Conservation (phyloP, 2,888 invertebrate genomes). For the Xestia ashworthii region DNA sequence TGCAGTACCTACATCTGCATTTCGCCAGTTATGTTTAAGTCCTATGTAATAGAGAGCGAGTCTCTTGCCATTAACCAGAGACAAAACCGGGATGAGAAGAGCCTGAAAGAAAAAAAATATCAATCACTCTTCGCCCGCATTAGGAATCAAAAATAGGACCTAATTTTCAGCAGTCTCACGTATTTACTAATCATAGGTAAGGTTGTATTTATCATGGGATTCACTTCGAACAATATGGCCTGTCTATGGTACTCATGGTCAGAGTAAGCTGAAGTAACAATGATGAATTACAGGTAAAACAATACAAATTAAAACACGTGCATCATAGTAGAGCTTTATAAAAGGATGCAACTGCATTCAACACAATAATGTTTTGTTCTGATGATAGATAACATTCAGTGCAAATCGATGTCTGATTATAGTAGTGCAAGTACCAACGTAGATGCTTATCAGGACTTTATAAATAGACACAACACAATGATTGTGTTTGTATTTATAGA, state of each 20-base stretch:
- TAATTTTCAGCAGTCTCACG: not conserved
- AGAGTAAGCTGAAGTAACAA: not conserved
- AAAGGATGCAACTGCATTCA: conserved; percentile 11
- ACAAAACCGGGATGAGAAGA: too few species aligned
- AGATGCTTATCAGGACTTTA: conserved; percentile 26
- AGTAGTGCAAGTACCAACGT: not conserved
- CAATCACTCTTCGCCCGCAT: not conserved
- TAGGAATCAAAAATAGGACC: not conserved
- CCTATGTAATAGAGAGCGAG: not conserved
- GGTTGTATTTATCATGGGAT: not conserved
- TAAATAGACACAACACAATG: conserved; percentile 6
- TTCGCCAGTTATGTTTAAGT: not conserved
- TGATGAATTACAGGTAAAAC: not conserved
- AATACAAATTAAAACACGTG: conserved; percentile 3
- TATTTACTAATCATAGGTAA: not conserved
- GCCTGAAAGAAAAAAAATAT: not conserved
- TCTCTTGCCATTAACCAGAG: not conserved
- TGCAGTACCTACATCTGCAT: not conserved
- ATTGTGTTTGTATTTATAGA: conserved; percentile 7
- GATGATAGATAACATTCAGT: conserved; percentile 36
- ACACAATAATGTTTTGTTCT: conserved; percentile 8
- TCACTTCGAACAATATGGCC: too few species aligned
- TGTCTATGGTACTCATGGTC: not conserved
- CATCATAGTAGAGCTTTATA: not conserved
- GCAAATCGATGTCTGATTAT: conserved; percentile 39